Evolutionary conservation across 2,888 invertebrate genomes (phyloP).

Genomic region (Himalopsyche tibetana): DNA sequence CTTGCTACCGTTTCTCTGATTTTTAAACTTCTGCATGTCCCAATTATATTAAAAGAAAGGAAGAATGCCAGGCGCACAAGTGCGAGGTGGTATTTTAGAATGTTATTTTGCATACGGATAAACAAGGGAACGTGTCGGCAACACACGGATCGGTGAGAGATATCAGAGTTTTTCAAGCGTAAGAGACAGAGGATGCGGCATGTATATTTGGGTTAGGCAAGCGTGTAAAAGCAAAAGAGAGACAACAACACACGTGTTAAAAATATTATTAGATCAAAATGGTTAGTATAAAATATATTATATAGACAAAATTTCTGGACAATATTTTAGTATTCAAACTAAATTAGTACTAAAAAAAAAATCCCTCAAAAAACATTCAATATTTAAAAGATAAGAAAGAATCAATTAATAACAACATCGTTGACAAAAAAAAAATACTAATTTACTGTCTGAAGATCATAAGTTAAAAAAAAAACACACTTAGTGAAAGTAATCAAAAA

Average conservation of each 20-base stretch:
- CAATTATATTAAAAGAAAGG: background rate
- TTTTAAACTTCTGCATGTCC: conserved; percentile 56
- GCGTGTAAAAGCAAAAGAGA: conserved; percentile 71
- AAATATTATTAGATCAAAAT: conserved; percentile 63
- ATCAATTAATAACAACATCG: too few relatives aligned
- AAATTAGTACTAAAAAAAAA: too few relatives aligned
- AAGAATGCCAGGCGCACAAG: background rate
- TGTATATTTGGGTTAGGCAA: conserved; percentile 69
- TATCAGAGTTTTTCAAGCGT: conserved; percentile 20
- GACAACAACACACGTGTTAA: conserved; percentile 67
- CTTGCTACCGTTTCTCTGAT: conserved; percentile 64
- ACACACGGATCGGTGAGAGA: background rate
- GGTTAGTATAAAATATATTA: conserved; percentile 41
- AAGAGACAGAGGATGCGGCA: conserved; percentile 34
- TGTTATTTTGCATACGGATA: conserved; percentile 14
- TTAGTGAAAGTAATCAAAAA: too few relatives aligned
- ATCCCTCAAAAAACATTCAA: too few relatives aligned
- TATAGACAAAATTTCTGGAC: background rate
- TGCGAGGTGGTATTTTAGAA: background rate
- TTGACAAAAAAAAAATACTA: too few relatives aligned
- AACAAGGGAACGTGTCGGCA: background rate
- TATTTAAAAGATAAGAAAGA: too few relatives aligned
- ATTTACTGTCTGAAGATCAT: too few relatives aligned
- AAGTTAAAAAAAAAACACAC: too few relatives aligned
- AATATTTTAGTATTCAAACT: too few relatives aligned